phyloP scores from a whole-genome alignment of 2,888 invertebrate genomes.

The Caenorhabditis wallacei region DNA sequence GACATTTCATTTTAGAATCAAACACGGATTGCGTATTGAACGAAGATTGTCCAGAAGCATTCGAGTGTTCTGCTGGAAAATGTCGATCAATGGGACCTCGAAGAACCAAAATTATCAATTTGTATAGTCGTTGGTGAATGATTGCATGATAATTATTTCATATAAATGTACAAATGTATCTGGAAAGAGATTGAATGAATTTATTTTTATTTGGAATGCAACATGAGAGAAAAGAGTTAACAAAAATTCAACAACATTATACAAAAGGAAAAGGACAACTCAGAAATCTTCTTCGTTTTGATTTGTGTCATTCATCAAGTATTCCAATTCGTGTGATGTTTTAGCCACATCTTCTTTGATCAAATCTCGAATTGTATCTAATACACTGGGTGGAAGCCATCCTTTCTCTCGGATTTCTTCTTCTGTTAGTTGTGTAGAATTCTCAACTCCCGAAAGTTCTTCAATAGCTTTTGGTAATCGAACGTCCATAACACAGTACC shows the following conservation, averaged over 20 bases:
- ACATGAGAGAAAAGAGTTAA: no score
- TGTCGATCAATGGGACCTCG: conserved; percentile 35
- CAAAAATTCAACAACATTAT: conserved; percentile 12
- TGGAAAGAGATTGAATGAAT: no score
- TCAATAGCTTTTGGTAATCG: conserved; percentile 74
- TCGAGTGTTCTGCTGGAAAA: conserved; percentile 45
- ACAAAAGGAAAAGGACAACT: background rate
- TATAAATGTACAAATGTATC: no score
- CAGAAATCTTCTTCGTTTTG: conserved; percentile 55
- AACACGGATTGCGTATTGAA: conserved; percentile 36
- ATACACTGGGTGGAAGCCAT: conserved; percentile 72
- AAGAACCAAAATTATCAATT: conserved; percentile 57
- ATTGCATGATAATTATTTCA: no score
- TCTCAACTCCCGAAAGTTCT: conserved; percentile 28
- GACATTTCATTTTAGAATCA: conserved; percentile 15
- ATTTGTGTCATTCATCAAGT: conserved; percentile 26
- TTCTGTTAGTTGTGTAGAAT: background rate
- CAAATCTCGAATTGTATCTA: conserved; percentile 71
- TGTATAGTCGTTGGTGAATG: conserved; percentile 59
- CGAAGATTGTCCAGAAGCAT: conserved; percentile 48
- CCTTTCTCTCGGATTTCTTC: conserved; percentile 63
- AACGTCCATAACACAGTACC: conserved; percentile 85
- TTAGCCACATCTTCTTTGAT: conserved; percentile 78
- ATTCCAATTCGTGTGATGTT: conserved; percentile 69
- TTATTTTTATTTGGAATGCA: no score